Conservation (phyloP, 2,113 vertebrate genomes). For the Mastomys coucha region DNA sequence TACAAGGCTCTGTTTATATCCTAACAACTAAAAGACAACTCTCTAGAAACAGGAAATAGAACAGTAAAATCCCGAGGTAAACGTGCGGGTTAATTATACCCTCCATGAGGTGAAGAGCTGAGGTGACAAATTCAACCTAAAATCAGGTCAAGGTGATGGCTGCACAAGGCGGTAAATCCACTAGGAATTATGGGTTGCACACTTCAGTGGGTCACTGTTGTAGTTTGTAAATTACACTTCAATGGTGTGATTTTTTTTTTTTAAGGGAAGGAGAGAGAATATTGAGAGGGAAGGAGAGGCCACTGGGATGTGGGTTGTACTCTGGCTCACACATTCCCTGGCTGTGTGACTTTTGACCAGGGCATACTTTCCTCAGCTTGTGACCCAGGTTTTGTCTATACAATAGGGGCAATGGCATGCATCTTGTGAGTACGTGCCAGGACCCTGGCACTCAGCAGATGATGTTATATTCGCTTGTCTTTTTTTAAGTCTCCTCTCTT, state of each 20-base stretch:
- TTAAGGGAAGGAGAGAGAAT: neutral
- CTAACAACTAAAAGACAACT: neutral
- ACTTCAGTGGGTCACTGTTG: neutral
- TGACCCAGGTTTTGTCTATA: neutral
- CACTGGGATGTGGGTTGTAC: rapidly evolving
- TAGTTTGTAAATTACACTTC: neutral
- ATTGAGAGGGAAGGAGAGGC: neutral
- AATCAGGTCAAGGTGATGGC: neutral
- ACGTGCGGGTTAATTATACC: neutral
- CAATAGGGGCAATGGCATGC: rapidly evolving
- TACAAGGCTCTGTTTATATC: neutral
- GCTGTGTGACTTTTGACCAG: neutral
- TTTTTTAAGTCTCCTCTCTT: neutral
- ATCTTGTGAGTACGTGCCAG: neutral
- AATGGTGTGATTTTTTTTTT: neutral
- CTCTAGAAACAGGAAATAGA: neutral
- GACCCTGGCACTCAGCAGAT: neutral
- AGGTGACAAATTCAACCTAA: neutral
- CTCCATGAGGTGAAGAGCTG: too few species aligned
- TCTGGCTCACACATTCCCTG: neutral
- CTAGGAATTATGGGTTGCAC: neutral
- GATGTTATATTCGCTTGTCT: neutral
- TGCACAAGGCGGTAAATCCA: neutral
- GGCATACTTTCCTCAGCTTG: neutral
- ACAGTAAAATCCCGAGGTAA: neutral